These are phyloP conservation scores for Acrobasis suavella DNA, from an alignment of 2,888 invertebrate genomes.

Conservation along the genomic window DNA sequence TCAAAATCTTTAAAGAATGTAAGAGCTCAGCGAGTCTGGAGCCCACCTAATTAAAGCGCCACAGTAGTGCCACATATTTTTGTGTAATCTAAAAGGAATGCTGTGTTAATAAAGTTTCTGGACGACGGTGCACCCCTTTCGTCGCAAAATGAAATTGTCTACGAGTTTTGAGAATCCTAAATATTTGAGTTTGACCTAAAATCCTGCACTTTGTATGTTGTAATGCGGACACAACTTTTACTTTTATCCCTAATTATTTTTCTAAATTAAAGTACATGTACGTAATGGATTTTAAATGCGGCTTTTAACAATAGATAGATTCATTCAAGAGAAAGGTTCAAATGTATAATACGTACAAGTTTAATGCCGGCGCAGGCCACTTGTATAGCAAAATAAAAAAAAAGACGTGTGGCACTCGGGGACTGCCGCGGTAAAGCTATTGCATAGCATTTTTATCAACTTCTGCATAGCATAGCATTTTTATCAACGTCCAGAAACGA, in stretches of 20 bases:
- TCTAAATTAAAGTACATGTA: too few species aligned
- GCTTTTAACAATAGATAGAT: too few species aligned
- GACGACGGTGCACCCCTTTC: slow-evolving; percentile 20
- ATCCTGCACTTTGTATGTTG: slow-evolving; percentile 8
- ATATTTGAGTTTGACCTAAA: slow-evolving; percentile 24
- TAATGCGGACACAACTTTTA: slow-evolving; percentile 1
- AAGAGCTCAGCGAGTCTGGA: not conserved
- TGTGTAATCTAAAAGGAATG: slow-evolving; percentile 24
- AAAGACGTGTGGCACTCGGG: too few species aligned
- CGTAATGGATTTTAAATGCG: too few species aligned
- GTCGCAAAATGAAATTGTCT: slow-evolving; percentile 23
- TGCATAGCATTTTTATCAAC: too few species aligned
- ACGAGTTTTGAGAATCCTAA: slow-evolving; percentile 20
- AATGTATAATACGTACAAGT: too few species aligned
- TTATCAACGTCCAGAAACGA: too few species aligned
- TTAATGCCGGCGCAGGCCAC: too few species aligned
- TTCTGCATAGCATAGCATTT: too few species aligned
- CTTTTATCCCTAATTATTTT: not conserved
- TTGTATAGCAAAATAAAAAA: too few species aligned
- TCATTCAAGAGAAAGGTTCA: too few species aligned
- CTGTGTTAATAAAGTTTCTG: slow-evolving; percentile 21
- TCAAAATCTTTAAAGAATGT: not conserved
- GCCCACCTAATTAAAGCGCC: slow-evolving; percentile 10
- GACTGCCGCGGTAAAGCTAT: too few species aligned
- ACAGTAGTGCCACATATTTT: slow-evolving; percentile 10